These are phyloP conservation scores for Paramuricea clavata DNA, from an alignment of 92 coral and sea anemone genomes.

Conservation along the genomic window DNA sequence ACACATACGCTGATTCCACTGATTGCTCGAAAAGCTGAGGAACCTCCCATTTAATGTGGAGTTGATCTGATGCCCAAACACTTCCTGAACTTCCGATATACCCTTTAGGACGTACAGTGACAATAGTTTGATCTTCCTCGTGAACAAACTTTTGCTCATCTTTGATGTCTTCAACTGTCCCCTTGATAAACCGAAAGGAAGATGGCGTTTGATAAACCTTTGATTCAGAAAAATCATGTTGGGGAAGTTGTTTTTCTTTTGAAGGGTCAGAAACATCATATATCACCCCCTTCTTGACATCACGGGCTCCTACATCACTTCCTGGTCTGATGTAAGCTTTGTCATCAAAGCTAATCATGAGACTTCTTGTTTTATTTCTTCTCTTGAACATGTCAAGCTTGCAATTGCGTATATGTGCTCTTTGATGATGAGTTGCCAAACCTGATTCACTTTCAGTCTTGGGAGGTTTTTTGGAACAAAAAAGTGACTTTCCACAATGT, in stretches of 20 bases:
- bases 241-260: too few relatives aligned
- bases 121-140: too few relatives aligned
- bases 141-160: constrained; percentile 39
- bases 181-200: constrained; percentile 56
- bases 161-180: constrained; percentile 33
- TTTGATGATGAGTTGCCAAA: constrained; percentile 9
- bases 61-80: constrained; percentile 68
- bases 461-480: constrained; percentile 54
- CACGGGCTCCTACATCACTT: constrained; percentile 24
- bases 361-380: constrained; percentile 12
- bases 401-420: constrained; percentile 33
- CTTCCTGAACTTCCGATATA: constrained; percentile 57
- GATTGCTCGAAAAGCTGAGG: constrained; percentile 61
- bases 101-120: too few relatives aligned
- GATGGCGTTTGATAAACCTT: constrained; percentile 34
- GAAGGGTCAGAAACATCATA: not conserved
- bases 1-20: constrained; percentile 18
- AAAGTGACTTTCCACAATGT: constrained; percentile 34
- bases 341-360: not conserved
- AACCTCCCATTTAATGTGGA: constrained; percentile 54
- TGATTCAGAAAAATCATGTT: too few relatives aligned
- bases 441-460: constrained; percentile 41
- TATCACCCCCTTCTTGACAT: constrained; percentile 19
- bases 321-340: too few relatives aligned
- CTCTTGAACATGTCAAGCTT: constrained; percentile 16